phyloP scores from a whole-genome alignment of 2,888 invertebrate species.

The Orthosia gothica region DNA sequence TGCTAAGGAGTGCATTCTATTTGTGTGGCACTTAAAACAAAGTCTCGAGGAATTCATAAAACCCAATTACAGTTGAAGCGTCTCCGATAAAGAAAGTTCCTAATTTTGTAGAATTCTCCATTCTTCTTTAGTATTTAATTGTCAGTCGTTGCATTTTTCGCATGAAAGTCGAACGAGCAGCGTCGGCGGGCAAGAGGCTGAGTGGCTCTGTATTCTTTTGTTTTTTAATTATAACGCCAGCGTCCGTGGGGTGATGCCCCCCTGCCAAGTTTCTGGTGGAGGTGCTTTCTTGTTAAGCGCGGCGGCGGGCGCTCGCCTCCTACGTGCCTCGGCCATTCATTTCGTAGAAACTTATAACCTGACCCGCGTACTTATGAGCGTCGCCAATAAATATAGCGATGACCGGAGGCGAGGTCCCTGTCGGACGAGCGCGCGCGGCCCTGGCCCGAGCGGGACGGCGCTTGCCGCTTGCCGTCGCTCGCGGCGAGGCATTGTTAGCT shows the following conservation, averaged over 20 bases:
- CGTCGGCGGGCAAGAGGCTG: constrained; percentile 85
- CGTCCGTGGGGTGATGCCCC: constrained; percentile 83
- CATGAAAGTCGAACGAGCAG: constrained; percentile 84
- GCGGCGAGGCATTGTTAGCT: constrained; percentile 90
- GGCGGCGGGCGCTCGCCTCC: constrained; percentile 86
- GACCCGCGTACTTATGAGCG: constrained; percentile 92
- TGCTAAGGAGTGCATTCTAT: constrained; percentile 55
- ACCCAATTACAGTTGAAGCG: constrained; percentile 65
- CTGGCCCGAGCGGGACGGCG: constrained; percentile 82
- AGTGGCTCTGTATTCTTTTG: constrained; percentile 91
- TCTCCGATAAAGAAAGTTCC: constrained; percentile 67
- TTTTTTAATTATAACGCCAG: constrained; percentile 91
- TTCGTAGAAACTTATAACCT: constrained; percentile 91
- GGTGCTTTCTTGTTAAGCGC: constrained; percentile 90
- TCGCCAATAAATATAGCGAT: constrained; percentile 92
- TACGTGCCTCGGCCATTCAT: constrained; percentile 91
- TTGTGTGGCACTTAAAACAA: constrained; percentile 49
- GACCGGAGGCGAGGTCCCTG: constrained; percentile 88
- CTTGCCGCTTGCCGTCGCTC: constrained; percentile 79
- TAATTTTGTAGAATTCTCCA: constrained; percentile 68
- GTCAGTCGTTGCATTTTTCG: constrained; percentile 87
- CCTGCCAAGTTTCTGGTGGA: constrained; percentile 87
- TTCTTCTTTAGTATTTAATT: constrained; percentile 77
- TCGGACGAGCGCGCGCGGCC: constrained; percentile 72
- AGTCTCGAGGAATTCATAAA: constrained; percentile 66